Base-by-base conservation (phyloP, 2,113 vertebrate genomes). In the Colinus virginianus region DNA sequence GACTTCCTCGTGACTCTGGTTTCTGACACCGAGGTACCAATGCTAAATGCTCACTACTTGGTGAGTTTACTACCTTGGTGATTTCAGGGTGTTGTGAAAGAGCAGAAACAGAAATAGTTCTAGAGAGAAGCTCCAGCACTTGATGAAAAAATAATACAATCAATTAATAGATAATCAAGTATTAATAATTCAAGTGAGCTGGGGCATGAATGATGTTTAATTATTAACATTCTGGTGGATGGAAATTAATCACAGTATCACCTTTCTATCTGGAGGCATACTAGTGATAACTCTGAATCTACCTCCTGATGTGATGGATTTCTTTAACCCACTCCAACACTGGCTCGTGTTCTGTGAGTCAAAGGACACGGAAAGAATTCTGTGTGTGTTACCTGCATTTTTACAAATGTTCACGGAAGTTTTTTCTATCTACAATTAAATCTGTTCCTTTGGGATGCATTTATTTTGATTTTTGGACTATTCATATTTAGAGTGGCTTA, bases 141-240 rank as follows among this genome's bases (percentile, higher is more conserved):
- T 85, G 78, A 93, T 94, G 75, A 90, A 94, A 96, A 95, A 88
- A 94, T 80, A 70, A 91, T 93, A 74, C 55, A 63, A 92, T 72
- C 81, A 83, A 90, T 95, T 85, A 95, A 94, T 84, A 90, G 71
- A 45, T 85, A 88, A 91, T 93, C 78, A 83, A 80, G 71, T 80
- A 76, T 91, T 95, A 89, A 92, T 94, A 93, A 95, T 90, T 92
- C 8, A 95, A 42, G 45, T 40, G 18, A 70, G 46, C 75, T 43
- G 5, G 25, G 34, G 7, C 7, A 62, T 28, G 66, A 64, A 32
- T 5, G 22, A 11, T 69, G 45, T 94, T 94, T 87, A 91, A 95
- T 91, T 94, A 88, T 96, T 79, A 89, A 96, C 61, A 14, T 82
- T 84, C 81, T 82, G 75, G 72, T 56, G 25, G 79, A 79, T 93